Base-by-base conservation (phyloP, 1,140 invertebrate genomes). In the Galendromus occidentalis region DNA sequence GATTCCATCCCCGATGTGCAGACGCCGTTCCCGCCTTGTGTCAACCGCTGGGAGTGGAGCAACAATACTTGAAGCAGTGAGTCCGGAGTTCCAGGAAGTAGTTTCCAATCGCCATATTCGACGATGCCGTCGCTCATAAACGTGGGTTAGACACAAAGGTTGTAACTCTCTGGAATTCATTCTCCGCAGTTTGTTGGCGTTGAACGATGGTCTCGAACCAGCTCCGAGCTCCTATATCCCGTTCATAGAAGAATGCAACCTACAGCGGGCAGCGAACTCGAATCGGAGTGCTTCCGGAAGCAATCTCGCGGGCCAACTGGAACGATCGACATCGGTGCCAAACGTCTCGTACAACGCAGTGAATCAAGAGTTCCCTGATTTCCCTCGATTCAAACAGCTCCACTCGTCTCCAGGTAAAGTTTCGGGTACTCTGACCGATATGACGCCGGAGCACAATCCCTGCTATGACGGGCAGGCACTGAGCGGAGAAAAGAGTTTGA, bases 271-370 rank as follows among this genome's bases (percentile, higher is more conserved):
- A 22, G 44, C 29, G 1, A 39, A 44, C 41, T 33, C 41, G 4
- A 25, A 65, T 51, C 22, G 41, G 5, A 39, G 64, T 14, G 18
- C 1, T 20, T 42, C 64, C 17, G 64, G 44, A 41, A 39, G 22
- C 17, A 28, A 28, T 9, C 64, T 65, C 12, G 25, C 72, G 82
- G 85, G 71, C 7, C 87, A 87, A 71, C 83, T 90, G 45, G 90
- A 94, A 77, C 79, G 91, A n/a, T 92, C 90, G 2, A 94, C 89
- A 72, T 94, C 91, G 2, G 91, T 90, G 12, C 91, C 91, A 2
- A 95, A 96, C 76, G 91, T 96, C 17, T 93, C 87, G 74, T 86
- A 85, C 71, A 91, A 93, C 76, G 83, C 86, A 78, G 86, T 91
- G n/a, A 82, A 80, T 69, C 79, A 76, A 22, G 69, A 75, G 78